Conservation (phyloP, 2,888 invertebrate species). For the Epistrophe grossulariae region DNA sequence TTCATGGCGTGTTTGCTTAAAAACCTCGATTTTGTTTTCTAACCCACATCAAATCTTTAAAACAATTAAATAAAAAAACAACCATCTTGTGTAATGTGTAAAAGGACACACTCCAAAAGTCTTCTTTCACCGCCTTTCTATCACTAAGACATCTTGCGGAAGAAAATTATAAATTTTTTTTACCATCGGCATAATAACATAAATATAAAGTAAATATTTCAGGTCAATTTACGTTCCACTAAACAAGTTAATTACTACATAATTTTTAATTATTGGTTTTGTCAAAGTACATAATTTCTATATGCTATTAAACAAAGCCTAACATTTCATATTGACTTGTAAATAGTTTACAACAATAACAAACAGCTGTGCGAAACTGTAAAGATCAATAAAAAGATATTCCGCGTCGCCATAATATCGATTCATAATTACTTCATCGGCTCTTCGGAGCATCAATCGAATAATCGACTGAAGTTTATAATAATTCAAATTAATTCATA, state of each 20-base stretch:
- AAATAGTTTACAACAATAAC: neutral
- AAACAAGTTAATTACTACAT: constrained; percentile 13
- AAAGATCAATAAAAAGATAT: constrained; percentile 8
- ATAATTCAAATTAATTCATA: constrained; percentile 22
- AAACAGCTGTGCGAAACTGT: constrained; percentile 9
- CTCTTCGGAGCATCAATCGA: neutral
- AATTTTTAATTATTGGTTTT: constrained; percentile 31
- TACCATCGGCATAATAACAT: neutral
- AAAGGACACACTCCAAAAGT: neutral
- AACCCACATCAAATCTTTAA: too few relatives aligned
- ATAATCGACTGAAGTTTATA: neutral
- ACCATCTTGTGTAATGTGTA: neutral
- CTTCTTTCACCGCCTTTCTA: neutral
- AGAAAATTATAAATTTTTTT: neutral
- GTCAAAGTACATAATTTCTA: constrained; percentile 24
- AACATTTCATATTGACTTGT: neutral
- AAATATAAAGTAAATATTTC: neutral
- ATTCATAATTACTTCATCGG: neutral
- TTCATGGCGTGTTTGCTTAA: too few relatives aligned
- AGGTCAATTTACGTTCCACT: constrained; percentile 32
- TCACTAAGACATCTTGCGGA: constrained; percentile 8
- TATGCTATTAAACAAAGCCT: neutral
- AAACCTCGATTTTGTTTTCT: too few relatives aligned
- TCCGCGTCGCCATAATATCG: neutral
- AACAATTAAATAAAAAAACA: too few relatives aligned